Percentiles rank a stretch among this genome's conserved stretches.
Conservation (phyloP, 1,140 invertebrate species). For the Mamestra configurata region DNA sequence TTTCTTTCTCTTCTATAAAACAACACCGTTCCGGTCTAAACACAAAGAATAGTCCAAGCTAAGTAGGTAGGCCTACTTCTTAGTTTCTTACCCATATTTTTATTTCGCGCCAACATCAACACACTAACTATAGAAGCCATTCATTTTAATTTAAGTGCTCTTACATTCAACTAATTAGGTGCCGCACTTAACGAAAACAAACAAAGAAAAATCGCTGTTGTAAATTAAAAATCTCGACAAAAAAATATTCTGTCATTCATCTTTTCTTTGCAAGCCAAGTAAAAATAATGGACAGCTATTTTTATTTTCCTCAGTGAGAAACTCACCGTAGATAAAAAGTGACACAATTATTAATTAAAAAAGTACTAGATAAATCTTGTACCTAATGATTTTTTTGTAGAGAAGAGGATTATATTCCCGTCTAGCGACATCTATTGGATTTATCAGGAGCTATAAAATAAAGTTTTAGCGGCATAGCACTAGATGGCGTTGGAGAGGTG, state of each 20-base stretch:
- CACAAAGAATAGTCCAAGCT: not conserved
- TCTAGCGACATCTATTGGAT: constrained; percentile 7
- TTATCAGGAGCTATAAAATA: not conserved
- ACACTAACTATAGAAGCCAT: not conserved
- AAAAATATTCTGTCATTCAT: constrained; percentile 30
- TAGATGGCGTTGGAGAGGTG: not conserved
- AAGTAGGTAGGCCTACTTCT: not conserved
- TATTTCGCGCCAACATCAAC: constrained; percentile 3
- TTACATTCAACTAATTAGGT: constrained; percentile 35
- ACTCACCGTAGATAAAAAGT: constrained; percentile 25
- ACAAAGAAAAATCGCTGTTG: constrained; percentile 29
- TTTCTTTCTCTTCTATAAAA: too few relatives aligned
- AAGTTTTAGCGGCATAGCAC: not conserved
- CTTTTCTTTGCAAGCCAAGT: constrained; percentile 37
- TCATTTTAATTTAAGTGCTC: constrained; percentile 31
- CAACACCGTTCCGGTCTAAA: not conserved
- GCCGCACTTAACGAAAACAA: constrained; percentile 32
- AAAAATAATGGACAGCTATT: constrained; percentile 38
- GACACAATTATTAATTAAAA: constrained; percentile 47
- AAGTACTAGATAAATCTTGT: constrained; percentile 9
- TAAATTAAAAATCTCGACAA: constrained; percentile 17
- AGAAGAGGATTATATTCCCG: not conserved
- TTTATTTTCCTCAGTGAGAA: constrained; percentile 35
- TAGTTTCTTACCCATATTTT: not conserved
- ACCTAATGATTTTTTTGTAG: constrained; percentile 9